These are phyloP conservation scores for Tetrao urogallus DNA, from an alignment of 2,113 vertebrate genomes.

Conservation along the genomic window DNA sequence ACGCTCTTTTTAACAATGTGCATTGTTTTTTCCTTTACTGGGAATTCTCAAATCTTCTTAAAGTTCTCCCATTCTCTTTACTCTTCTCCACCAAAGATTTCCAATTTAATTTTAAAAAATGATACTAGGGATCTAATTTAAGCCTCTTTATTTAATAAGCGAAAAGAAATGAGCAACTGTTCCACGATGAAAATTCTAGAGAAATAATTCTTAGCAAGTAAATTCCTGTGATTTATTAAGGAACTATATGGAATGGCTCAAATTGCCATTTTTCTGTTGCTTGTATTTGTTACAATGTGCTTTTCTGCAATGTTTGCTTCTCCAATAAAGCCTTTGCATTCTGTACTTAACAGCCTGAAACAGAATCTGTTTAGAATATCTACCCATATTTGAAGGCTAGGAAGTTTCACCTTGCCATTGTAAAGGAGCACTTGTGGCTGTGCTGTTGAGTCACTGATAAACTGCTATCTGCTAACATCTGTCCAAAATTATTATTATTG, in stretches of 20 bases:
- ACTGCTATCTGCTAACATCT: not conserved
- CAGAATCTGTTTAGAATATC: not conserved
- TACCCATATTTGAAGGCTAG: not conserved
- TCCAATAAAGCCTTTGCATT: not conserved
- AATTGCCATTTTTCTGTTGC: not conserved
- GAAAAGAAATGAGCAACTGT: not conserved
- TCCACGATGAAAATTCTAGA: not conserved
- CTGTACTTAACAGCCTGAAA: not conserved
- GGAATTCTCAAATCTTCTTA: conserved; percentile 18
- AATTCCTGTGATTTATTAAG: conserved; percentile 1
- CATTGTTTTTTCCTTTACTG: not conserved
- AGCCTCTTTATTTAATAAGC: conserved; percentile 39
- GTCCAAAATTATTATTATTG: not conserved
- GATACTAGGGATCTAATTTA: conserved; percentile 38
- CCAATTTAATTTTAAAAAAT: conserved; percentile 15
- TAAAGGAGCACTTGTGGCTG: not conserved
- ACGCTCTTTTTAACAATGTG: not conserved
- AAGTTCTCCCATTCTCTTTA: not conserved
- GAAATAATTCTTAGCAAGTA: conserved; percentile 7
- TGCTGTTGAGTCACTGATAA: not conserved
- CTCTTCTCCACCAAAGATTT: not conserved
- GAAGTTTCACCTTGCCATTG: not conserved
- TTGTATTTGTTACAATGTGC: not conserved
- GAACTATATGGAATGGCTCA: not conserved
- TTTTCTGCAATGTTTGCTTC: not conserved